Percentiles rank a stretch among this genome's conserved stretches.
Evolutionary conservation across 2,888 invertebrate genomes (phyloP).

Genomic region (Halocaridina rubra): DNA sequence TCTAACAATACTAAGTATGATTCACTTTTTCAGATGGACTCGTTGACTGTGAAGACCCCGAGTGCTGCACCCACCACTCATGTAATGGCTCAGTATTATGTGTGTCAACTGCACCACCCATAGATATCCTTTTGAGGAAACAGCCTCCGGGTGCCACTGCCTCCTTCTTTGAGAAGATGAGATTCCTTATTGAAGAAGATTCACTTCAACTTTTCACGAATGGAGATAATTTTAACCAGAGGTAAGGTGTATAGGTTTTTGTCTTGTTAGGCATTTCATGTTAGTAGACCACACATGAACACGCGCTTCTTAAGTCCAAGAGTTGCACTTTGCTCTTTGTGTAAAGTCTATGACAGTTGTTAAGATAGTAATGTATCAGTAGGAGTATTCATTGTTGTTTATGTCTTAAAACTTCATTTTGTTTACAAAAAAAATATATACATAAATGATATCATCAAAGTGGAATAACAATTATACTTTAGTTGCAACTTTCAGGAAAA

Average conservation of each 20-base stretch:
- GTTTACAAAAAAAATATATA: background rate
- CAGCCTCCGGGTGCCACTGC: slow-evolving; percentile 97
- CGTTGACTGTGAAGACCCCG: slow-evolving; percentile 97
- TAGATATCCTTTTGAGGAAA: slow-evolving; percentile 92
- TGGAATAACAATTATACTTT: no score
- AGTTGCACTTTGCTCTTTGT: slow-evolving; percentile 41
- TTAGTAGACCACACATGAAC: slow-evolving; percentile 37
- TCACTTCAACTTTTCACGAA: slow-evolving; percentile 98
- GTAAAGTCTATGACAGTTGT: slow-evolving; percentile 35
- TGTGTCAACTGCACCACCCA: slow-evolving; percentile 88
- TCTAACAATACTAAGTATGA: no score
- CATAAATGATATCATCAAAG: no score
- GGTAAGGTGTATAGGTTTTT: slow-evolving; percentile 74
- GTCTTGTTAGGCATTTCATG: slow-evolving; percentile 7
- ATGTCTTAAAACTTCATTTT: slow-evolving; percentile 33
- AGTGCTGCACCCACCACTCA: slow-evolving; percentile 88
- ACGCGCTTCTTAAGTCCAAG: slow-evolving; percentile 43
- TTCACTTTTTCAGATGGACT: slow-evolving; percentile 83
- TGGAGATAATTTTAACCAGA: slow-evolving; percentile 95
- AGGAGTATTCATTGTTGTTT: slow-evolving; percentile 44
- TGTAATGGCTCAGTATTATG: slow-evolving; percentile 91
- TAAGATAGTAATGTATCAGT: slow-evolving; percentile 43
- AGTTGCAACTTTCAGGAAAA: no score
- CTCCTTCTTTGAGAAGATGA: slow-evolving; percentile 97
- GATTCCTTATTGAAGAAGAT: slow-evolving; percentile 97